phyloP scores from a whole-genome alignment of 2,797 vertebrate species.

The Microctenopoma lineatum region DNA sequence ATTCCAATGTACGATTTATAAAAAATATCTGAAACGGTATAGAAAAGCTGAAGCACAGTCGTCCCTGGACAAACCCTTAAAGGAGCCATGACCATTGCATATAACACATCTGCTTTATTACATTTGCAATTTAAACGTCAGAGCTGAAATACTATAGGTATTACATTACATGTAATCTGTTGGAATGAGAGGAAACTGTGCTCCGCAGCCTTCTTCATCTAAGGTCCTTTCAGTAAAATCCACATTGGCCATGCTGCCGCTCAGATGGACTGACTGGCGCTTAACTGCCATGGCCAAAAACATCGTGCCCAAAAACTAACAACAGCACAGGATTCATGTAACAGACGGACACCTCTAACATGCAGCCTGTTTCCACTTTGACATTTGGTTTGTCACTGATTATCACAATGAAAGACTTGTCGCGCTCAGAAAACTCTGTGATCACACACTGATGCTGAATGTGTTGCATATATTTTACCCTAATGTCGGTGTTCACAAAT shows the following conservation, averaged over 20 bases:
- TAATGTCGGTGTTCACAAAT: slow-evolving; percentile 28
- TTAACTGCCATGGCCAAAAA: background rate
- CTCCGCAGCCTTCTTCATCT: background rate
- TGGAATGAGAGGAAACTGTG: slow-evolving; percentile 25
- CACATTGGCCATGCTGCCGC: background rate
- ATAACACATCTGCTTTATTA: slow-evolving; percentile 17
- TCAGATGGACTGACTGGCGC: background rate
- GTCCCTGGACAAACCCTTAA: slow-evolving; percentile 5
- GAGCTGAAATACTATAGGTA: background rate
- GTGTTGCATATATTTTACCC: slow-evolving; percentile 18
- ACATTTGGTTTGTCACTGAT: slow-evolving; percentile 14
- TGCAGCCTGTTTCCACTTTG: slow-evolving; percentile 8
- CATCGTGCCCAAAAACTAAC: slow-evolving; percentile 1
- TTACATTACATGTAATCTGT: slow-evolving; percentile 11
- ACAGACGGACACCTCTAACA: slow-evolving; percentile 9
- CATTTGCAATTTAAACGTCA: background rate
- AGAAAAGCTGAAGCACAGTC: slow-evolving; percentile 14
- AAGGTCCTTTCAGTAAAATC: slow-evolving; percentile 10
- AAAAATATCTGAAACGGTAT: background rate
- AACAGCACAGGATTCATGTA: background rate
- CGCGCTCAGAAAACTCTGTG: slow-evolving; percentile 14
- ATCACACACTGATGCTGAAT: slow-evolving; percentile 20
- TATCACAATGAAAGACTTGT: slow-evolving; percentile 21
- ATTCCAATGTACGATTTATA: slow-evolving; percentile 20
- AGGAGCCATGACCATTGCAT: slow-evolving; percentile 3